Conservation (phyloP, 1,140 invertebrate species). For the Dendrolimus kikuchii region DNA sequence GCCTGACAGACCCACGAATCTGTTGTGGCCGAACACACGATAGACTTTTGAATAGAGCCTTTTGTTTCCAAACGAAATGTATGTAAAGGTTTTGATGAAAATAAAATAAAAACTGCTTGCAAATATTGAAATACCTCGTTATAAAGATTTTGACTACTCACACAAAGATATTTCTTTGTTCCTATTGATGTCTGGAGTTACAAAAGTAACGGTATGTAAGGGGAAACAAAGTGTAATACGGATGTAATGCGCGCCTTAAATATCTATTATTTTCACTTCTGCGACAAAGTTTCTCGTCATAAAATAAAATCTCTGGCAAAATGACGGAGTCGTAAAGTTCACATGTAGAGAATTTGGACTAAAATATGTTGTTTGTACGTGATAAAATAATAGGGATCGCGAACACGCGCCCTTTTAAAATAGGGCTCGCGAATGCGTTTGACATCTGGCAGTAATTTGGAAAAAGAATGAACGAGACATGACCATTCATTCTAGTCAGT, state of each 20-base stretch:
- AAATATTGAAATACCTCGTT: not conserved
- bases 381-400: constrained; percentile 42
- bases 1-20: constrained; percentile 52
- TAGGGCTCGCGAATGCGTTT: constrained; percentile 34
- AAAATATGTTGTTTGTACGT: constrained; percentile 43
- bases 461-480: constrained; percentile 31
- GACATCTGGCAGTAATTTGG: constrained; percentile 36
- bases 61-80: constrained; percentile 30
- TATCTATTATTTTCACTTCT: constrained; percentile 5
- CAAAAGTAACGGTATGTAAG: not conserved
- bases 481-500: constrained; percentile 1
- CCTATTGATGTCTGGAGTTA: too few relatives aligned
- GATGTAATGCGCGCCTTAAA: constrained; percentile 5
- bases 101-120: constrained; percentile 16
- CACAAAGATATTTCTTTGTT: too few relatives aligned
- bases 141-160: not conserved
- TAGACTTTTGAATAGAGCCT: constrained; percentile 44
- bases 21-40: constrained; percentile 36
- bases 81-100: constrained; percentile 20
- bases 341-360: constrained; percentile 16
- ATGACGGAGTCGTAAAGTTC: constrained; percentile 24
- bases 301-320: constrained; percentile 15
- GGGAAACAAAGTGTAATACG: not conserved
- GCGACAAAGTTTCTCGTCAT: constrained; percentile 4
- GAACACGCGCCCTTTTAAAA: constrained; percentile 31